Evolutionary conservation across 2,113 vertebrate species (phyloP), one percentile per base, ranked within the genome.

Genomic region (Mola mola): DNA sequence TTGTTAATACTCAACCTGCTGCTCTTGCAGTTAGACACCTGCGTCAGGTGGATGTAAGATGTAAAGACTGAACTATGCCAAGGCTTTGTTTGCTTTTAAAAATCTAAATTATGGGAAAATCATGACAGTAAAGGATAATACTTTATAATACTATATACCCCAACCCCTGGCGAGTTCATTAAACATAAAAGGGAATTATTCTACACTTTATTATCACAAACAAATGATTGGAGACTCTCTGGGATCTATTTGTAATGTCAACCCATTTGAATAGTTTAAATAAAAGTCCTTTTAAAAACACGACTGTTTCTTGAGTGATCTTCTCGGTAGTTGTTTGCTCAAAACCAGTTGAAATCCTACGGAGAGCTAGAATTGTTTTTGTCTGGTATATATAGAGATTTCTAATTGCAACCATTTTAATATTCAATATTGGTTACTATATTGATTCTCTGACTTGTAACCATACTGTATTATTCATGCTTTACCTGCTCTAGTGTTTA

Each of bases 1-100:
- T 78, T 76, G 76, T 76, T 88, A 91, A 92, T 89, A 66, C 77
- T 20, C 64, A 66, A 81, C 72, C 66, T 90, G 92, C 91, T 91
- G 76, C 29, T 38, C 57, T 67, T 76, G 92, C 89, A 85, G 37
- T 75, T 75, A 46, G 17, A 63, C 29, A 50, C 41, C 56, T 72
- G 69, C 1, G 52, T 80, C 82, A 74, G 72, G 51, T 77, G 55
- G 22, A 65, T 56, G 17, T 11, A 29, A 60, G 41, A 52, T 53
- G 19, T 34, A 58, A 2, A 24, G 17, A 33, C 8, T n/a, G 11
- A 67, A 40, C 36, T 15, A 29, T 26, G 9, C 15, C 4, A 44
- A 15, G 31, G 13, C 15, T 60, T 47, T 40, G 11, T 47, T 22
- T 72, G 36, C 26, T 42, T 49, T 31, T 13, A 34, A 3, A 19